Base-by-base conservation (phyloP, 2,113 vertebrate genomes). In the Gulo gulo region DNA sequence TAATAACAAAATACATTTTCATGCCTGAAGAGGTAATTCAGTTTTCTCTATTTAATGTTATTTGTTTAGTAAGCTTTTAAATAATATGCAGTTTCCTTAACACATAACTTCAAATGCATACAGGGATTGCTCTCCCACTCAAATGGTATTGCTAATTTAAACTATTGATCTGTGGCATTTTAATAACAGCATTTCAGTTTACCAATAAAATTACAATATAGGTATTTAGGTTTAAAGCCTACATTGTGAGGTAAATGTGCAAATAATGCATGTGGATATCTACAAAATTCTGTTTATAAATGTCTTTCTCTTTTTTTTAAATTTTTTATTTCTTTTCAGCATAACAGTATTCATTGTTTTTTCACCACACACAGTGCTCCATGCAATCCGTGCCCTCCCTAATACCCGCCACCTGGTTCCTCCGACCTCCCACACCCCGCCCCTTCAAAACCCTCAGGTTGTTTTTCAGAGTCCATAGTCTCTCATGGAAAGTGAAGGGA, bases 1-100 rank as follows among this genome's bases (percentile, higher is more conserved):
- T 76, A 91, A 91, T 29, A 91, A 95, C 61, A 94, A 93, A 97
- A 93, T 57, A 55, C 18, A 83, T 81, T 94, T 92, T 93, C 18
- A 14, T 23, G 39, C 81, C 78, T 74, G 78, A 80, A 79, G 71
- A 94, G 88, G 36, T 14, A 96, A 94, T 94, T 95, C 65, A 31
- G 39, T 96, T 86, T 93, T 57, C 6, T 83, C 31, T 36, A 21
- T 85, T 97, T 94, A 96, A 93, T 79, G 65, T 55, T 93, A 91
- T 97, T 94, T 98, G 79, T 91, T 93, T 91, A 91, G 85, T 55
- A 65, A 86, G 78, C 34, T 94, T 96, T 95, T 88, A 69, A 57
- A 15, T 10, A 31, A 47, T 23, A n/a, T 63, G 31, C 11, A 57
- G 12, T 81, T 97, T 91, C 74, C 50, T 94, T 67, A 61, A 76